These are phyloP conservation scores for Hippocampus kuda DNA, from an alignment of 2,797 vertebrate genomes.

Conservation along the genomic window DNA sequence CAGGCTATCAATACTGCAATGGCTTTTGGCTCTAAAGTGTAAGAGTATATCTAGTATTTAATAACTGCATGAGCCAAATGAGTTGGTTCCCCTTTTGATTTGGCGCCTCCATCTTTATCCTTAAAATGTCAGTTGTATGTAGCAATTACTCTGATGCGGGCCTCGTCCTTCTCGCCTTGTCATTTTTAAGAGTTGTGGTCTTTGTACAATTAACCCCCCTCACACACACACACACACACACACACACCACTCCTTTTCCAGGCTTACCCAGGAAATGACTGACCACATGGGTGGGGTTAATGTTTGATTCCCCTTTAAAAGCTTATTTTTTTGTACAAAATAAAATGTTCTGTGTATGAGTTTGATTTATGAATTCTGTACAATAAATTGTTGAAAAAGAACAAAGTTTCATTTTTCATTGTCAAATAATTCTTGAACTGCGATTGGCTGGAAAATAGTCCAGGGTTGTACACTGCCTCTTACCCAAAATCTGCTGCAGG, in stretches of 20 bases:
- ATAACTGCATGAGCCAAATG: conserved; percentile 19
- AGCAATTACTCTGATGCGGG: conserved; percentile 40
- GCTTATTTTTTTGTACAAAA: conserved; percentile 70
- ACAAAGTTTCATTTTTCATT: conserved; percentile 27
- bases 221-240: too few relatives aligned
- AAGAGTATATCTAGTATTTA: conserved; percentile 17
- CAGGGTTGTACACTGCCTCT: not conserved
- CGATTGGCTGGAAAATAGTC: too few relatives aligned
- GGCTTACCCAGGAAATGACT: conserved; percentile 2
- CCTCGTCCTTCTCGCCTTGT: conserved; percentile 43
- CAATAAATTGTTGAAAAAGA: conserved; percentile 57
- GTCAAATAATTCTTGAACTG: not conserved
- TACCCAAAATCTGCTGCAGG: not conserved
- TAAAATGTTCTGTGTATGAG: conserved; percentile 57
- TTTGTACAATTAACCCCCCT: not conserved
- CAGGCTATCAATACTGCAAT: conserved; percentile 33
- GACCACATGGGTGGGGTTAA: not conserved
- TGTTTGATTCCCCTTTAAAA: conserved; percentile 48
- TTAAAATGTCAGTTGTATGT: conserved; percentile 41
- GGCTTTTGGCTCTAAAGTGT: conserved; percentile 43
- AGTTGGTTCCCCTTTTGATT: conserved; percentile 23
- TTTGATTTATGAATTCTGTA: conserved; percentile 51
- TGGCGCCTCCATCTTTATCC: conserved; percentile 29
- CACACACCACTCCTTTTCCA: not conserved
- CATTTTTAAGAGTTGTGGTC: conserved; percentile 45